Conservation (phyloP, 2,888 invertebrate genomes). For the Meliscaeva auricollis region DNA sequence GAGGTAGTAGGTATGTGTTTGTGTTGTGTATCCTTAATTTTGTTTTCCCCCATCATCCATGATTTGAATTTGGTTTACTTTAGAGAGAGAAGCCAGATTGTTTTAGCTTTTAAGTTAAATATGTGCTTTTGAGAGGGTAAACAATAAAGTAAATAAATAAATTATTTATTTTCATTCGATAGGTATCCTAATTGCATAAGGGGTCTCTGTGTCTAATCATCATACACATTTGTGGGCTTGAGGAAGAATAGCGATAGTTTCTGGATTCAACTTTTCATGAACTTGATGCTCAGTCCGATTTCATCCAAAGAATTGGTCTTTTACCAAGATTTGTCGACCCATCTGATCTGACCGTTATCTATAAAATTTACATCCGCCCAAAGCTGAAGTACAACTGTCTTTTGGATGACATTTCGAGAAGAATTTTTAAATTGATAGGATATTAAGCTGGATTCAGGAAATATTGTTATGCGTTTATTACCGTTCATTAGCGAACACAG, state of each 20-base stretch:
- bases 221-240: neutral
- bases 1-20: neutral
- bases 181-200: neutral
- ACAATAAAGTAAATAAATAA: slow-evolving; percentile 6
- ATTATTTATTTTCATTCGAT: neutral
- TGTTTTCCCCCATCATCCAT: slow-evolving; percentile 1
- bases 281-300: too few relatives aligned
- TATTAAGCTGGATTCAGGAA: too few relatives aligned
- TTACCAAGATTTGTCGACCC: too few relatives aligned
- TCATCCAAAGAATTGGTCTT: too few relatives aligned
- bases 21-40: slow-evolving; percentile 10
- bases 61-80: slow-evolving; percentile 25
- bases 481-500: too few relatives aligned
- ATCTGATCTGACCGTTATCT: too few relatives aligned
- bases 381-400: too few relatives aligned
- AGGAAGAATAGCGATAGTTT: neutral
- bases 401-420: too few relatives aligned
- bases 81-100: neutral
- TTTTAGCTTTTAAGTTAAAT: slow-evolving; percentile 19
- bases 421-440: too few relatives aligned
- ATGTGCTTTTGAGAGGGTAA: slow-evolving; percentile 19
- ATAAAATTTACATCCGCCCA: too few relatives aligned
- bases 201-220: too few relatives aligned
- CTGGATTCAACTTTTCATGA: neutral
- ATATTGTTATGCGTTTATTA: too few relatives aligned